phyloP scores from a whole-genome alignment of 1,140 invertebrate genomes.

The Diorhabda sublineata region DNA sequence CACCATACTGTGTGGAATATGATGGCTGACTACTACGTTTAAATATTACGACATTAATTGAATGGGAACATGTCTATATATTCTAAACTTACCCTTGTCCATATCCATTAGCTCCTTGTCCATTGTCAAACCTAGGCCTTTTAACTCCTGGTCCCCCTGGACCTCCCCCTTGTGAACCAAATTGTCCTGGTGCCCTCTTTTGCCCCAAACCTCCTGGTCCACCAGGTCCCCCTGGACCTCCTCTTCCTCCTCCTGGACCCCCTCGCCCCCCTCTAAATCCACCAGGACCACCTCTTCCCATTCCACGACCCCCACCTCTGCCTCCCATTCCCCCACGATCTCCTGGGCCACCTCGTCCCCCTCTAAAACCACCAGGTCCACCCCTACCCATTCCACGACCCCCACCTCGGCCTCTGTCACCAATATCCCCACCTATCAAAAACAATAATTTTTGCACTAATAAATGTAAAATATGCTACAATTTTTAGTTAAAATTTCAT shows the following conservation, averaged over 20 bases:
- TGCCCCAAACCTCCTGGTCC: slow-evolving; percentile 18
- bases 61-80: background rate
- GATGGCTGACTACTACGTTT: slow-evolving; percentile 8
- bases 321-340: slow-evolving; percentile 23
- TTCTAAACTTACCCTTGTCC: slow-evolving; percentile 18
- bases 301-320: slow-evolving; percentile 19
- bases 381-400: slow-evolving; percentile 29
- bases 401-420: slow-evolving; percentile 20
- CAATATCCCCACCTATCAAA: slow-evolving; percentile 15
- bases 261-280: slow-evolving; percentile 18
- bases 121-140: slow-evolving; percentile 33
- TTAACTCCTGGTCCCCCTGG: slow-evolving; percentile 26
- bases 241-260: slow-evolving; percentile 17
- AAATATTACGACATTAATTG: background rate
- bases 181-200: slow-evolving; percentile 24
- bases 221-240: slow-evolving; percentile 21
- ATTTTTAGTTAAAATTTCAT: too few species aligned
- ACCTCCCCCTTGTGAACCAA: slow-evolving; percentile 13
- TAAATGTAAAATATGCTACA: too few species aligned
- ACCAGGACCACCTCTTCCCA: slow-evolving; percentile 20
- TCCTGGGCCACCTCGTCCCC: slow-evolving; percentile 20
- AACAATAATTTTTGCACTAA: background rate
- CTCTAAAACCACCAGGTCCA: slow-evolving; percentile 27
- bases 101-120: slow-evolving; percentile 29
- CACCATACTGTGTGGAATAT: slow-evolving; percentile 18